Conservation (phyloP, 2,888 invertebrate species). For the Ormyrus nitidulus region DNA sequence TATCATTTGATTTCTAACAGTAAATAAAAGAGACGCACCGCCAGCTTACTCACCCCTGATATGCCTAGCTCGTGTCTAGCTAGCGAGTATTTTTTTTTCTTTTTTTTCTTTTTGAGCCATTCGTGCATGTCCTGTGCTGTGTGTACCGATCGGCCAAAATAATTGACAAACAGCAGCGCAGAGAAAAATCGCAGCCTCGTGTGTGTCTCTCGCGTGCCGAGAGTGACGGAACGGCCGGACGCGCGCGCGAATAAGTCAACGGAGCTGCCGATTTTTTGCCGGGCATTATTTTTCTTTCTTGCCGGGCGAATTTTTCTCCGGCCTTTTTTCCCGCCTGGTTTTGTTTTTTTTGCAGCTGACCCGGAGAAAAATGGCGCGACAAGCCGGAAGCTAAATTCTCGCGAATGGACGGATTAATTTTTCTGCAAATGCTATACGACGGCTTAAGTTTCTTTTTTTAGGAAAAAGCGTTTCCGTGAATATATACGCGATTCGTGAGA, state of each 20-base stretch:
- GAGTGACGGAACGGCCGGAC: constrained; percentile 57
- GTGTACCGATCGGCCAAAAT: constrained; percentile 63
- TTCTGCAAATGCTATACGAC: no score
- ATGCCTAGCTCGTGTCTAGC: constrained; percentile 66
- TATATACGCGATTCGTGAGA: no score
- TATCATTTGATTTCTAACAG: no score
- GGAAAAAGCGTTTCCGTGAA: no score
- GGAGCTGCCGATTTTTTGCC: not conserved
- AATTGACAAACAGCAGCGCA: constrained; percentile 69
- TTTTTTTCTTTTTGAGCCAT: constrained; percentile 58
- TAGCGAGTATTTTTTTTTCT: constrained; percentile 61
- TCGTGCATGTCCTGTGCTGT: constrained; percentile 45
- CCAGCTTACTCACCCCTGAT: constrained; percentile 74
- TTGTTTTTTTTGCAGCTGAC: no score
- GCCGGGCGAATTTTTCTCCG: no score
- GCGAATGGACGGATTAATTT: no score
- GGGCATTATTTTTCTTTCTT: not conserved
- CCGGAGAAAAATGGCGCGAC: no score
- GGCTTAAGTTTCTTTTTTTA: no score
- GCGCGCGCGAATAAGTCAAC: constrained; percentile 63
- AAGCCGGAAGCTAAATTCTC: no score
- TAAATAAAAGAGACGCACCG: constrained; percentile 66
- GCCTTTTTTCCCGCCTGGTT: no score
- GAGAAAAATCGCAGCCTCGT: constrained; percentile 61
- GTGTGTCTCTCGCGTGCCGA: constrained; percentile 1